phyloP scores from a whole-genome alignment of 2,888 invertebrate species.

The Petrolisthes cinctipes region DNA sequence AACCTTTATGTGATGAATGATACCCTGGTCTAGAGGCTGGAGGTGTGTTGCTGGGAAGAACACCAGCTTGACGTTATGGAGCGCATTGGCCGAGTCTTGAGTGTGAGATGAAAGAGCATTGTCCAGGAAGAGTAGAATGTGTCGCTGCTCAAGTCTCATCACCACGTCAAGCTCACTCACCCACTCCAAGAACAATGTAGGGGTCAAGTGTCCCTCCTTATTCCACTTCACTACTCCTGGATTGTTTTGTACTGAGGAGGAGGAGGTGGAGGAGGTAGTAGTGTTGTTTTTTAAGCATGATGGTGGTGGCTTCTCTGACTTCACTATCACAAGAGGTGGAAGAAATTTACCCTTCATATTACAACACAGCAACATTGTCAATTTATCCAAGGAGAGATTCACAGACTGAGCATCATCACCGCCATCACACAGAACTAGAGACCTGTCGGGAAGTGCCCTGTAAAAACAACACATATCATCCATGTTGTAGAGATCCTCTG shows the following conservation, averaged over 20 bases:
- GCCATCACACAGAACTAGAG: neutral
- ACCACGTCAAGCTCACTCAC: neutral
- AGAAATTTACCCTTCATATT: neutral
- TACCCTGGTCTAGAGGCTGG: neutral
- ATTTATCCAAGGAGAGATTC: neutral
- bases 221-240: neutral
- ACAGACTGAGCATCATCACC: neutral
- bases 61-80: neutral
- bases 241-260: neutral
- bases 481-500: neutral
- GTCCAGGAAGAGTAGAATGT: neutral
- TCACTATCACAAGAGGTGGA: neutral
- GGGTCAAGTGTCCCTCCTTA: neutral
- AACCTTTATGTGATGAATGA: neutral
- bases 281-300: neutral
- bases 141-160: neutral
- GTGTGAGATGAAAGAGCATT: neutral
- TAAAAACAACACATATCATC: neutral
- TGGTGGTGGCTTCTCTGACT: neutral
- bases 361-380: neutral
- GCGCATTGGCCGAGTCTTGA: neutral
- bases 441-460: neutral
- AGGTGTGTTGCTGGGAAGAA: neutral
- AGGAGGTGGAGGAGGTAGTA: neutral
- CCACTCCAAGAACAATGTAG: neutral